Evolutionary conservation across 2,113 vertebrate genomes (phyloP), one percentile per base, ranked within the genome.

Genomic region (Percina caprodes): DNA sequence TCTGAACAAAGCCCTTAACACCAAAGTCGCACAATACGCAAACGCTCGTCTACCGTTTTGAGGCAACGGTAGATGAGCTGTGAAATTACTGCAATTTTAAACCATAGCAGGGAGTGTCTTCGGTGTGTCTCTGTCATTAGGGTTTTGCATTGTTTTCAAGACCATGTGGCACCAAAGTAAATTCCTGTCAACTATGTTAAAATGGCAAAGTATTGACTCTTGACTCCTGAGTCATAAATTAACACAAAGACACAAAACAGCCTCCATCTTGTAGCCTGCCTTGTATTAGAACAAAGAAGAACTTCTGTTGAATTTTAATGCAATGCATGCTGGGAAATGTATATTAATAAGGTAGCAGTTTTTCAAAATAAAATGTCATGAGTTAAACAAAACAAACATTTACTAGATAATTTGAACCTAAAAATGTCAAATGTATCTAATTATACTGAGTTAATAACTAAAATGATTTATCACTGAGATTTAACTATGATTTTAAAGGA

Each of bases 251-350:
- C 5, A 26, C 39, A 10, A 39, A 39, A 39, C 30, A 1, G 21
- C 26, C 13, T 46, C 9, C 10, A 24, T 13, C 4, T 1, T 74
- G 13, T 19, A n/a, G 42, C 48, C 39, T 35, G 52, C 30, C 13
- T 33, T 15, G 18, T 14, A 21, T 23, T 6, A 24, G 21, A 39
- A 24, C 13, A 74, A 74, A 62, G 60, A 55, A 19, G 5, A 12
- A 26, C 54, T 24, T 54, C 48, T 26, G 49, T n/a, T 65, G 48
- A 39, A 45, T 51, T 24, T 15, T 9, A 9, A 24, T 56, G n/a
- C 24, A 63, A 6, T 52, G 51, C 5, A 67, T 78, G 54, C 61
- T 68, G 45, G 23, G 21, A 74, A 24, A n/a, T 33, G 12, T 55
- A 10, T 23, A 4, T 4, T 6, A 71, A 71, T 11, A 24, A 59